Evolutionary conservation across 2,113 vertebrate genomes (phyloP).

Genomic region (Clarias batrachus): DNA sequence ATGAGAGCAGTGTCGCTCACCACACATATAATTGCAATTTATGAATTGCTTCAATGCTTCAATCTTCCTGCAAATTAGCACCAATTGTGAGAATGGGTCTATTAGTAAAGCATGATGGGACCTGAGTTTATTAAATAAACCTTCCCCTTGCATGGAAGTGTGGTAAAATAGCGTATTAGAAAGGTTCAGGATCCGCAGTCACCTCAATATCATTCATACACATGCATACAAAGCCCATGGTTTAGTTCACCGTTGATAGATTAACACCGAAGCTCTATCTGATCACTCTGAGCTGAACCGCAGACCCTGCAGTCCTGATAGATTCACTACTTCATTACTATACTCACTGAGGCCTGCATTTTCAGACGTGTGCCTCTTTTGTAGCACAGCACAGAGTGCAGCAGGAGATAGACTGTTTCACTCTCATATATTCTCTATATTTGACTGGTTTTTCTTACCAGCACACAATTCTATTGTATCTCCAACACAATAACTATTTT

Average conservation of each 20-base stretch:
- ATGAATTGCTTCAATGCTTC: not conserved
- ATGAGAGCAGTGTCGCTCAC: not conserved
- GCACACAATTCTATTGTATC: not conserved
- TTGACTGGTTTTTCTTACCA: constrained; percentile 19
- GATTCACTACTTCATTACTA: constrained; percentile 19
- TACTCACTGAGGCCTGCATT: constrained; percentile 26
- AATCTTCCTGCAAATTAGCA: constrained; percentile 4
- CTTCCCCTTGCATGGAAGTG: not conserved
- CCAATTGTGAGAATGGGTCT: constrained; percentile 8
- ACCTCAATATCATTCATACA: not conserved
- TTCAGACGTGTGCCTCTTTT: not conserved
- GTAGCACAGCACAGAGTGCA: constrained; percentile 20
- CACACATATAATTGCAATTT: not conserved
- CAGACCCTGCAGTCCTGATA: constrained; percentile 5
- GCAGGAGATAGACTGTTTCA: not conserved
- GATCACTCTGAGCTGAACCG: constrained; percentile 20
- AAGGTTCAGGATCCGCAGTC: not conserved
- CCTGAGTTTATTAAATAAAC: not conserved
- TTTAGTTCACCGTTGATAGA: not conserved
- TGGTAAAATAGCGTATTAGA: not conserved
- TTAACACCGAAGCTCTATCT: not conserved
- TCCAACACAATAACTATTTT: not conserved
- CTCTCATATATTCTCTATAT: constrained; percentile 1
- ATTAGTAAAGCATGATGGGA: constrained; percentile 17
- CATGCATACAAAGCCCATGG: not conserved